Base-by-base conservation (phyloP, 2,113 vertebrate genomes). In the Laticauda laticaudata region DNA sequence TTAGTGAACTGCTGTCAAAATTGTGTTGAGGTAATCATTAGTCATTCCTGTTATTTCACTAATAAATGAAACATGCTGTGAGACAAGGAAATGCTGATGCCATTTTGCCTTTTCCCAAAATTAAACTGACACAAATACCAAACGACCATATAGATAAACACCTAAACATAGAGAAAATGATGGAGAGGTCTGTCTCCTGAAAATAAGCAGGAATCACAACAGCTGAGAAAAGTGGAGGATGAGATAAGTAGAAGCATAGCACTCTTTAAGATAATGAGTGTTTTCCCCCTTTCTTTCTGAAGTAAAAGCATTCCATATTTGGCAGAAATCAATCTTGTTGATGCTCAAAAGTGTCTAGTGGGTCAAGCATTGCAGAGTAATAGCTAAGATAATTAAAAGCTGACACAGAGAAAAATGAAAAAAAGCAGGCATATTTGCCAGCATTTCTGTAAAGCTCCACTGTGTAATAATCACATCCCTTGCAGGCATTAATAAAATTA, bases 11-110 rank as follows among this genome's bases (percentile, higher is more conserved):
- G 96, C 94, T 95, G 96, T 97, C 96, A 97, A 94, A 96, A 96
- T 95, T 97, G 95, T 96, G 96, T 96, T 97, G 95, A 95, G 94
- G 94, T 96, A 96, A 92, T 95, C 91, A 97, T 96, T 96, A 98
- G 96, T 97, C 96, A 97, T 95, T 97, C 95, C 94, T 95, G 93
- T 93, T 95, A 96, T 97, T 95, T 97, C 97, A 97, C 95, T 95
- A 95, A 95, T 75, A 97, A 96, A 95, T 96, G 96, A 96, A 96
- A 96, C 93, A 96, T 55, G 94, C 94, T 96, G 95, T 92, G 96
- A 97, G 95, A 96, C 95, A 95, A 93, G 92, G 94, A 94, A 94
- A 9, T 81, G 0, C 94, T 94, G 95, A 93, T 95, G 96, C 96
- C 94, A 96, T 95, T 97, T 96, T 94, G 94, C 96, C 94, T 92